phyloP scores from a whole-genome alignment of 2,797 vertebrate species.

The Gorsachius magnificus region DNA sequence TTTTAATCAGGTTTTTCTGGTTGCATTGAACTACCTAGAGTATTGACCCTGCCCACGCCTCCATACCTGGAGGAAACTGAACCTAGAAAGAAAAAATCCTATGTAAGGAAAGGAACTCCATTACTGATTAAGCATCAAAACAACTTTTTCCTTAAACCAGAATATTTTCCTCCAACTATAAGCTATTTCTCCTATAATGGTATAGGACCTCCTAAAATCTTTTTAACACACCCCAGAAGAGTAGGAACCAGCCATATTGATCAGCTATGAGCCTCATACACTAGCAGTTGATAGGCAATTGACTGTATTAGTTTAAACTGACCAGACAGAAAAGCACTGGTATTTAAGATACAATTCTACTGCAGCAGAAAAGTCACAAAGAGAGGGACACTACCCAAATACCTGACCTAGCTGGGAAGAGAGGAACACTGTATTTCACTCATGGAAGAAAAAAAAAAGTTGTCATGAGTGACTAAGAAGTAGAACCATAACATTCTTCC shows the following conservation, averaged over 20 bases:
- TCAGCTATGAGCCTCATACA: background rate
- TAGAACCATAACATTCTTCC: background rate
- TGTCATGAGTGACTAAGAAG: background rate
- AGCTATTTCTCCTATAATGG: background rate
- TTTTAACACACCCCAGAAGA: background rate
- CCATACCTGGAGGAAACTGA: background rate
- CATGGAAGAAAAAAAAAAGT: no score
- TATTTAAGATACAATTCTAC: background rate
- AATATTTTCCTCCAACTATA: background rate
- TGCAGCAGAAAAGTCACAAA: background rate
- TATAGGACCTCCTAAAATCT: background rate
- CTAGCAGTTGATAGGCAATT: background rate
- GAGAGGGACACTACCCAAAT: background rate
- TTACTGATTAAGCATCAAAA: background rate
- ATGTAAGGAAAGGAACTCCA: background rate
- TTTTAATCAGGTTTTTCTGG: background rate
- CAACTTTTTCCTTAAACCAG: background rate
- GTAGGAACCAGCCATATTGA: background rate
- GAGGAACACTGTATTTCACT: background rate
- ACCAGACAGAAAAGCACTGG: background rate
- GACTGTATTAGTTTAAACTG: background rate
- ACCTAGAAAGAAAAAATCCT: background rate
- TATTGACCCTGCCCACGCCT: background rate
- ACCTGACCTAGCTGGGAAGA: background rate
- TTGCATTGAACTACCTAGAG: background rate